Evolutionary conservation across 2,113 vertebrate species (phyloP).

Genomic region (Lonchura striata): DNA sequence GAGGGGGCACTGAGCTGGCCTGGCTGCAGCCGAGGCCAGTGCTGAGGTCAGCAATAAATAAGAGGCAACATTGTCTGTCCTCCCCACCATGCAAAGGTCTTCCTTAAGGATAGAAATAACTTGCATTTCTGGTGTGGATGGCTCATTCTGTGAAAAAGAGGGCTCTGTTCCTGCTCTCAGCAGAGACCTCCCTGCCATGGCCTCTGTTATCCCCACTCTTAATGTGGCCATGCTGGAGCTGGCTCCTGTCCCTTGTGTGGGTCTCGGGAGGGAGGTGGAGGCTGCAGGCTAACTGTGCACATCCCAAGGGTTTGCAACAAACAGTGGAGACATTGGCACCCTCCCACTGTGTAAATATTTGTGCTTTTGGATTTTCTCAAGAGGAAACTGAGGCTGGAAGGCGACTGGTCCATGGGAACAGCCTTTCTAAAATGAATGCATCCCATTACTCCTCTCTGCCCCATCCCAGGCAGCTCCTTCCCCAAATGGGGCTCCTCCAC

Average conservation of each 20-base stretch:
- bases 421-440: not conserved
- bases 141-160: slow-evolving; percentile 70
- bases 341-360: slow-evolving; percentile 14
- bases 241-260: not conserved
- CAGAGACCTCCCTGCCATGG: not conserved
- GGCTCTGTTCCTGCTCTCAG: slow-evolving; percentile 69
- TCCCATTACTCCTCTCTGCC: not conserved
- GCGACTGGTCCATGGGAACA: not conserved
- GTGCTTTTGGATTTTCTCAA: not conserved
- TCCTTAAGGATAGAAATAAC: slow-evolving; percentile 80
- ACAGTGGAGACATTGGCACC: not conserved
- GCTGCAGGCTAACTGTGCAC: not conserved
- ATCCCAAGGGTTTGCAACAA: not conserved
- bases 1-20: slow-evolving; percentile 60
- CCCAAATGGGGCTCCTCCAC: rapidly evolving
- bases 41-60: slow-evolving; percentile 78
- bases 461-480: not conserved
- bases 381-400: not conserved
- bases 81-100: slow-evolving; percentile 63
- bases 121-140: slow-evolving; percentile 73
- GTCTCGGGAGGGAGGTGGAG: rapidly evolving
- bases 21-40: slow-evolving; percentile 67
- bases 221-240: not conserved
- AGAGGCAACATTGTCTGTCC: slow-evolving; percentile 76
- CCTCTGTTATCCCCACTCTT: not conserved